These are phyloP conservation scores for Rhinopomastus cyanomelas DNA, from an alignment of 2,113 vertebrate genomes.

Conservation along the genomic window DNA sequence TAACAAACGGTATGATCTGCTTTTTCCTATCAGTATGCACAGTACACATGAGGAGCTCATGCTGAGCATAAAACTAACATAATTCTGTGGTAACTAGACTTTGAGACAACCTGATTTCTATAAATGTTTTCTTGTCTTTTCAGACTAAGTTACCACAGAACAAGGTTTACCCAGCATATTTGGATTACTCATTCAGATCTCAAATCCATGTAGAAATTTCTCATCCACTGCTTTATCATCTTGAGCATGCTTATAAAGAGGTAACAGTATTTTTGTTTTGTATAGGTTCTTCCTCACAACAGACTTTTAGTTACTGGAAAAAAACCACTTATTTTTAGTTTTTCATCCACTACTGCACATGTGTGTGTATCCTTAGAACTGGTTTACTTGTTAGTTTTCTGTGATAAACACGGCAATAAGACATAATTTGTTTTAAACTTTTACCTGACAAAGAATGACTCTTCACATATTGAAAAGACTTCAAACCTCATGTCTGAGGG, in stretches of 20 bases:
- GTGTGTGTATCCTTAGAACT: background rate
- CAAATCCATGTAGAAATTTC: background rate
- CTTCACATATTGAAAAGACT: background rate
- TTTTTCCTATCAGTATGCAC: background rate
- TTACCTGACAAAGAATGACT: background rate
- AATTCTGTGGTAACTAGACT: background rate
- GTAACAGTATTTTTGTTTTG: background rate
- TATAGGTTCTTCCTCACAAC: background rate
- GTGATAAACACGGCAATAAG: background rate
- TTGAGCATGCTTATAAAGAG: fast-evolving
- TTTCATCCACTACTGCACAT: background rate
- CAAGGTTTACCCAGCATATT: background rate
- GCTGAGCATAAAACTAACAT: background rate
- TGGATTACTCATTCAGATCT: background rate
- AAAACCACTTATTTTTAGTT: background rate
- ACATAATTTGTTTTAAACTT: background rate
- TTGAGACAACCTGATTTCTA: background rate
- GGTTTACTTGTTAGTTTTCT: background rate
- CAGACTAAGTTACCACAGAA: background rate
- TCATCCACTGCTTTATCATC: background rate
- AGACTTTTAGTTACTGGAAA: background rate
- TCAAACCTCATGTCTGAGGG: background rate
- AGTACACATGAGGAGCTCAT: background rate
- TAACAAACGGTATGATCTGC: background rate
- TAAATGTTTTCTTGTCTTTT: background rate